Conservation (phyloP, 2,888 invertebrate genomes). For the Ceratothoa steindachneri region DNA sequence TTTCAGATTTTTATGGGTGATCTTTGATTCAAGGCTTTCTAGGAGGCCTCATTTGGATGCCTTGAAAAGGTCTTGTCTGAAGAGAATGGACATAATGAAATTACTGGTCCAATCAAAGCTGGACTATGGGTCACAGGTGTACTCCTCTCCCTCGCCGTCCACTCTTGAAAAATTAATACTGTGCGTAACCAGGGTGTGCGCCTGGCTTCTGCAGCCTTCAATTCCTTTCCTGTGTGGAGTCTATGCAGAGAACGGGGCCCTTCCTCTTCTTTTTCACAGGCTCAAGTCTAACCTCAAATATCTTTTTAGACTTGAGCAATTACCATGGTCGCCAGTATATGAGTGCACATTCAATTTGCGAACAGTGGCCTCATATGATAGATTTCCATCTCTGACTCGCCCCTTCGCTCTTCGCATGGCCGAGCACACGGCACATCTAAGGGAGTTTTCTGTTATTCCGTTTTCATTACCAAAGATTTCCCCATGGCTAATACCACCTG, state of each 20-base stretch:
- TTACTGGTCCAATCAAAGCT: background rate
- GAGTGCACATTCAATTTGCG: no score
- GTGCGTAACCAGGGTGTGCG: background rate
- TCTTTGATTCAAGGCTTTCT: background rate
- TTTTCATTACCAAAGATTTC: no score
- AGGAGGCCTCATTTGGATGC: background rate
- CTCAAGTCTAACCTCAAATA: background rate
- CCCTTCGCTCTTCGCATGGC: no score
- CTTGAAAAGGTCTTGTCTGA: background rate
- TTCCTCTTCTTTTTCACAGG: background rate
- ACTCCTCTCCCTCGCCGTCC: background rate
- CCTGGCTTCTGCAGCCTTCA: background rate
- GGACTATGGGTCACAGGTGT: background rate
- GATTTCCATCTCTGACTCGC: no score
- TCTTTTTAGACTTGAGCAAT: background rate
- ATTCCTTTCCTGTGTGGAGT: background rate
- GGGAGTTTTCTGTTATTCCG: no score
- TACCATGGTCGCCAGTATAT: no score
- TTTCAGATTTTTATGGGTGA: background rate
- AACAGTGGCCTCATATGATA: no score
- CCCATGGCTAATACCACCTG: no score
- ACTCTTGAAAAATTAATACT: background rate
- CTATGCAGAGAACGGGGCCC: background rate
- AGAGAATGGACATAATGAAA: background rate
- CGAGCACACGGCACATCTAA: no score